Percentiles rank a stretch among this genome's conserved stretches.
phyloP scores from a whole-genome alignment of 64 coral and sea anemone genomes.

The Montipora capricornis region DNA sequence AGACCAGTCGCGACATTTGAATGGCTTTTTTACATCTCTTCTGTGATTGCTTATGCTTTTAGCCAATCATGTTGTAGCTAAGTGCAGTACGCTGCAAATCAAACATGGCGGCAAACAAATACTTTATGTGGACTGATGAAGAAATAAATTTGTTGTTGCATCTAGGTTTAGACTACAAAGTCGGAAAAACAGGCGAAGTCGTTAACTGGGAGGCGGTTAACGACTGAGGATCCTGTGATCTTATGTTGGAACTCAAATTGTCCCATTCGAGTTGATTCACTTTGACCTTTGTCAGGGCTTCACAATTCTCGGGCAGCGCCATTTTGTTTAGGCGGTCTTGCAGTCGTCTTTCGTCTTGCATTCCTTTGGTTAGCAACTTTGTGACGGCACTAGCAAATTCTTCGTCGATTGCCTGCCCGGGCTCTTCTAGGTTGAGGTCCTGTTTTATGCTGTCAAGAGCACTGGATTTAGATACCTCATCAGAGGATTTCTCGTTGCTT shows the following conservation, averaged over 20 bases:
- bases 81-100: too few relatives aligned
- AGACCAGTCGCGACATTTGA: too few relatives aligned
- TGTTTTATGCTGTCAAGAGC: slow-evolving; percentile 44
- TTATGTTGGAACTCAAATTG: slow-evolving; percentile 1
- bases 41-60: too few relatives aligned
- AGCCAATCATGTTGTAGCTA: too few relatives aligned
- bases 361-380: not conserved
- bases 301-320: not conserved
- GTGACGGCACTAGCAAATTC: slow-evolving; percentile 17
- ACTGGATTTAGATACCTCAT: not conserved
- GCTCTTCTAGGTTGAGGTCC: slow-evolving; percentile 45
- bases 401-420: not conserved
- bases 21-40: too few relatives aligned
- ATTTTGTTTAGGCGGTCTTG: not conserved
- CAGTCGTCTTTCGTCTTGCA: slow-evolving; percentile 11
- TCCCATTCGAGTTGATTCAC: slow-evolving; percentile 41
- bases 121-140: too few relatives aligned
- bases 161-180: too few relatives aligned
- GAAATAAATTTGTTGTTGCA: too few relatives aligned
- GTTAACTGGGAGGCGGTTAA: too few relatives aligned
- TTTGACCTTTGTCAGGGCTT: slow-evolving; percentile 1
- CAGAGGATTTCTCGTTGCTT: not conserved
- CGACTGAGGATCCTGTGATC: slow-evolving; percentile 21
- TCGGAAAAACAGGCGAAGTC: too few relatives aligned
- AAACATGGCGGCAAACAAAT: too few relatives aligned